Conservation (phyloP, 64 coral and sea anemone genomes). For the Stylophora pistillata region DNA sequence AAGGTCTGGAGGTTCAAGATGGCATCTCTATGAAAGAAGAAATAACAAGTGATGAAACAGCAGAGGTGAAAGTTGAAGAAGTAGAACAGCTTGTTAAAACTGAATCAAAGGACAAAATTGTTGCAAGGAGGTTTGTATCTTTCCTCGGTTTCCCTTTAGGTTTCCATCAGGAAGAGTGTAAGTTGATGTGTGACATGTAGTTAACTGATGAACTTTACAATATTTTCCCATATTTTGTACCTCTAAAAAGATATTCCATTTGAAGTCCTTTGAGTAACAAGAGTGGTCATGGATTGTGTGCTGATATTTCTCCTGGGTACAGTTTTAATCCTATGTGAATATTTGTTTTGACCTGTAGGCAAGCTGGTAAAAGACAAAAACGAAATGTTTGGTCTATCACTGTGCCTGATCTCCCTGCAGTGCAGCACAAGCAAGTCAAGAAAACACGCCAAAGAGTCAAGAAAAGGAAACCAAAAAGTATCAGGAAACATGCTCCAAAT, state of each 20-base stretch:
- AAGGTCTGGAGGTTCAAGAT: background rate
- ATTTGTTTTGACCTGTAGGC: background rate
- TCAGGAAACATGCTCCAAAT: background rate
- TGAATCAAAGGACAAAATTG: background rate
- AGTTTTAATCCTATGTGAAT: no score
- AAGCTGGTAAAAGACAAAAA: constrained; percentile 1
- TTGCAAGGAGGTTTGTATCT: background rate
- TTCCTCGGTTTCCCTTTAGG: no score
- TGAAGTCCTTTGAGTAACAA: background rate
- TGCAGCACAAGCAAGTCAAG: background rate
- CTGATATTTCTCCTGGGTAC: no score
- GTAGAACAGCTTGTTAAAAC: background rate
- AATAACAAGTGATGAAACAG: background rate
- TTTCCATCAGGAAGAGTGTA: background rate
- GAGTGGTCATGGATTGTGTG: no score
- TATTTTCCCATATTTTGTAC: background rate
- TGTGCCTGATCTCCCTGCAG: background rate
- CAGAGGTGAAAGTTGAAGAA: background rate
- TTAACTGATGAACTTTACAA: background rate
- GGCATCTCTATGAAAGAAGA: background rate
- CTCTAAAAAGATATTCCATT: no score
- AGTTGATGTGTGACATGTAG: background rate
- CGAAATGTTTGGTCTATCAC: background rate
- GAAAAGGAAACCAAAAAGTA: background rate
- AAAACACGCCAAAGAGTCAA: background rate